Conservation (phyloP, 2,797 vertebrate genomes). For the Crenichthys baileyi region DNA sequence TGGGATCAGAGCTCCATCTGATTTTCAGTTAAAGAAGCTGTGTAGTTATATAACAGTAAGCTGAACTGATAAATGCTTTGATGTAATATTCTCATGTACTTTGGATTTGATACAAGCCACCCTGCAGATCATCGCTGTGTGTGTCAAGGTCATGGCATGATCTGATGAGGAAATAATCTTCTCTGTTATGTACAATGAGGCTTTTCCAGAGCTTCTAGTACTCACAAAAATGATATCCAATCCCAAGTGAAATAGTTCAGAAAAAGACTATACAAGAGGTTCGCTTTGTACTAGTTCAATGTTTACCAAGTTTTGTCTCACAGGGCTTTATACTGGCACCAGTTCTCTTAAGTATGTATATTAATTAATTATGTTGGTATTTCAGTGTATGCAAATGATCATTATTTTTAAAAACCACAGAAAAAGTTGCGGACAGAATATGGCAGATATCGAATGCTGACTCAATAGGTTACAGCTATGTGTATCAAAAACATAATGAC, state of each 20-base stretch:
- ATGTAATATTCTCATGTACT: slow-evolving; percentile 24
- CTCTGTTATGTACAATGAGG: neutral
- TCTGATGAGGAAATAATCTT: slow-evolving; percentile 46
- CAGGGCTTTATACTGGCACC: too few species aligned
- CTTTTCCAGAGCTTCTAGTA: slow-evolving; percentile 5
- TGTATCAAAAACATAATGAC: too few species aligned
- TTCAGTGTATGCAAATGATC: too few species aligned
- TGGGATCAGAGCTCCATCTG: slow-evolving; percentile 31
- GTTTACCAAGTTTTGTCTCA: too few species aligned
- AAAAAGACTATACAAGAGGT: neutral
- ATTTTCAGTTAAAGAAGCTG: slow-evolving; percentile 20
- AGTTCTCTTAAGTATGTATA: too few species aligned
- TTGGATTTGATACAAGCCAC: slow-evolving; percentile 19
- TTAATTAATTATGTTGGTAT: too few species aligned
- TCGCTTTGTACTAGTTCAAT: too few species aligned
- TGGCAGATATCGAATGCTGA: too few species aligned
- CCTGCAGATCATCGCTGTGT: slow-evolving; percentile 24
- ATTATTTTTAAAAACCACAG: too few species aligned
- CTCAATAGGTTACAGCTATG: too few species aligned
- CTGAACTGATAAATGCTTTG: slow-evolving; percentile 28
- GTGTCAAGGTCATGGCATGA: slow-evolving; percentile 49
- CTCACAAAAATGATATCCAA: slow-evolving; percentile 12
- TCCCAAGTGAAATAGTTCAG: slow-evolving; percentile 7
- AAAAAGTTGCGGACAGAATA: too few species aligned
- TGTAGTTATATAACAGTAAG: slow-evolving; percentile 23